A percentile compares a stretch with the other conserved stretches of the same genome.
Evolutionary conservation across 2,888 invertebrate genomes (phyloP).

Genomic region (Trichogramma dendrolimi): DNA sequence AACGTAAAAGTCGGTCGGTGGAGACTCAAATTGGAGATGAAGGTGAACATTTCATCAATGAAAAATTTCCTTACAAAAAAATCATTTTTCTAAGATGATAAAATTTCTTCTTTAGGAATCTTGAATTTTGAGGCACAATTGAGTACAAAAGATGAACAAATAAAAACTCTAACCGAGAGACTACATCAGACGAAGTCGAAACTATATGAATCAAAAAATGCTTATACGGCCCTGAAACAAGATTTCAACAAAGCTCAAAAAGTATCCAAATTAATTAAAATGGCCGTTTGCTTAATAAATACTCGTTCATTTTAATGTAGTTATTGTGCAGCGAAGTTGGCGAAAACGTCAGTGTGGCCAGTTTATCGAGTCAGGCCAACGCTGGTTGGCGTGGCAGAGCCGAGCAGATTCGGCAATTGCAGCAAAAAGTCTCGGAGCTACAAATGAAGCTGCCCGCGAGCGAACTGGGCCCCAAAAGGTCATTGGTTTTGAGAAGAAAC

Average conservation of each 20-base stretch:
- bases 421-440: constrained; percentile 65
- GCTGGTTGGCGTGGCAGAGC: constrained; percentile 74
- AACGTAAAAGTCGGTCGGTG: too few species aligned
- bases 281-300: too few species aligned
- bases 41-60: too few species aligned
- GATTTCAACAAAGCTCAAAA: constrained; percentile 71
- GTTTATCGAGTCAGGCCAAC: constrained; percentile 55
- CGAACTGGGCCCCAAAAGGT: neutral
- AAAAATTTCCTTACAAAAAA: too few species aligned
- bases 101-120: too few species aligned
- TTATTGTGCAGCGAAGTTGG: constrained; percentile 73
- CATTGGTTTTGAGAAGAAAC: constrained; percentile 5
- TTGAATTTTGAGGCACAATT: too few species aligned
- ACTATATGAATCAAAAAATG: constrained; percentile 67
- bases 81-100: too few species aligned
- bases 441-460: constrained; percentile 47
- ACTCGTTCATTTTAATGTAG: constrained; percentile 32
- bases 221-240: constrained; percentile 65
- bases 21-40: too few species aligned
- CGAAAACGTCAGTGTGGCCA: constrained; percentile 64
- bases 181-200: constrained; percentile 60
- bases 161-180: constrained; percentile 63
- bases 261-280: constrained; percentile 34
- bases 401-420: constrained; percentile 68
- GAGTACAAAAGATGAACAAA: constrained; percentile 52